These are phyloP conservation scores for Mimachlamys varia DNA, from an alignment of 2,888 invertebrate species.

Conservation along the genomic window DNA sequence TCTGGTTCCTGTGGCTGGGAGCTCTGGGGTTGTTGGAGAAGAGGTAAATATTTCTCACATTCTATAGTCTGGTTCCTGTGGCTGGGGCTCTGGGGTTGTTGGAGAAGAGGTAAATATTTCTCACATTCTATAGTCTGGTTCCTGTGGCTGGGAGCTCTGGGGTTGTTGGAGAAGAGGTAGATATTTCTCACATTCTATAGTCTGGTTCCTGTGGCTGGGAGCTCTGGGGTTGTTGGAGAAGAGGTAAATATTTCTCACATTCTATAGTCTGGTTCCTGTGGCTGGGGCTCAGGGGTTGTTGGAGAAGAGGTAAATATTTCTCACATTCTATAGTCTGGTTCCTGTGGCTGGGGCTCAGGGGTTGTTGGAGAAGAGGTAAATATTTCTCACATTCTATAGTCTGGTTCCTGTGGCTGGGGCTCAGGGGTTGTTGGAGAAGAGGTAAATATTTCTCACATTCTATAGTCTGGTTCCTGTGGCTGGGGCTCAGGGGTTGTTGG, in stretches of 20 bases:
- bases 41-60: conserved; percentile 61
- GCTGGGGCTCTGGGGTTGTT: conserved; percentile 54
- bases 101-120: conserved; percentile 58
- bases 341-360: conserved; percentile 51
- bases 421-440: conserved; percentile 57
- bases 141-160: conserved; percentile 52
- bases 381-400: conserved; percentile 62
- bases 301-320: conserved; percentile 58
- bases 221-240: conserved; percentile 57
- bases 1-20: conserved; percentile 56
- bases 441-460: conserved; percentile 62
- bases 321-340: conserved; percentile 67
- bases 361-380: conserved; percentile 61
- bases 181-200: conserved; percentile 62
- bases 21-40: conserved; percentile 57
- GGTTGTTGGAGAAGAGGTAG: conserved; percentile 62
- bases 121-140: conserved; percentile 67
- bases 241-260: conserved; percentile 61
- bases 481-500: conserved; percentile 54
- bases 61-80: conserved; percentile 63
- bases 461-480: conserved; percentile 63
- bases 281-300: conserved; percentile 53
- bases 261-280: conserved; percentile 63
- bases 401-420: conserved; percentile 56
- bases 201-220: conserved; percentile 56